Conservation (phyloP, 2,888 invertebrate species). For the Phytoseiulus persimilis region DNA sequence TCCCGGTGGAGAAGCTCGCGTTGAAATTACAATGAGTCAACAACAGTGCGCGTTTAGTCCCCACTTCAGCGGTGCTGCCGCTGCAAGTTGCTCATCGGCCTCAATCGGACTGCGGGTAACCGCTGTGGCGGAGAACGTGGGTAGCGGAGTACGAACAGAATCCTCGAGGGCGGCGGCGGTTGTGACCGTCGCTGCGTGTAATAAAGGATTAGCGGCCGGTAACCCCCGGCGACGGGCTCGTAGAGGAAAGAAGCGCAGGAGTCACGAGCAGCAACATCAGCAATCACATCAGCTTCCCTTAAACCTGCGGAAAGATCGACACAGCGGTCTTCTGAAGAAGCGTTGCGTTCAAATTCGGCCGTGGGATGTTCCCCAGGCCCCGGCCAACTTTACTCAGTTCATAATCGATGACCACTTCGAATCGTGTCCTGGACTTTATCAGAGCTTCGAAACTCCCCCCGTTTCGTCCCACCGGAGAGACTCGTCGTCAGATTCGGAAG, state of each 20-base stretch:
- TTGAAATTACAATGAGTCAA: neutral
- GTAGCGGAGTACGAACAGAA: neutral
- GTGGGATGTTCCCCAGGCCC: conserved; percentile 13
- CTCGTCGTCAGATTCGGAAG: conserved; percentile 20
- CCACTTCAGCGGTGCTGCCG: neutral
- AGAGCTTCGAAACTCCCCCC: conserved; percentile 34
- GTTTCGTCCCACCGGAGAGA: neutral
- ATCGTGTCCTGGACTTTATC: conserved; percentile 17
- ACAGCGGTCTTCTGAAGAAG: conserved; percentile 15
- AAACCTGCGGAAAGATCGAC: neutral
- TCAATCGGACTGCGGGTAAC: neutral
- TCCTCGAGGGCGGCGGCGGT: neutral
- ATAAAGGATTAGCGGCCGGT: neutral
- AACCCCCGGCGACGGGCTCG: conserved; percentile 23
- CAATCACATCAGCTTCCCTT: neutral
- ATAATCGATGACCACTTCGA: conserved; percentile 32
- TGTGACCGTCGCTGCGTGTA: neutral
- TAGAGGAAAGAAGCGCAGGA: conserved; percentile 20
- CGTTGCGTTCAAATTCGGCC: conserved; percentile 32
- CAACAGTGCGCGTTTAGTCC: neutral
- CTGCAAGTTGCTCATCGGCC: neutral
- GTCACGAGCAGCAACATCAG: conserved; percentile 26
- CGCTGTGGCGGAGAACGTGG: neutral
- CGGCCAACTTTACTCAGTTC: conserved; percentile 34
- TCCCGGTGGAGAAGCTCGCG: neutral